Conservation (phyloP, 2,888 invertebrate genomes). For the Phragmatobia fuliginosa region DNA sequence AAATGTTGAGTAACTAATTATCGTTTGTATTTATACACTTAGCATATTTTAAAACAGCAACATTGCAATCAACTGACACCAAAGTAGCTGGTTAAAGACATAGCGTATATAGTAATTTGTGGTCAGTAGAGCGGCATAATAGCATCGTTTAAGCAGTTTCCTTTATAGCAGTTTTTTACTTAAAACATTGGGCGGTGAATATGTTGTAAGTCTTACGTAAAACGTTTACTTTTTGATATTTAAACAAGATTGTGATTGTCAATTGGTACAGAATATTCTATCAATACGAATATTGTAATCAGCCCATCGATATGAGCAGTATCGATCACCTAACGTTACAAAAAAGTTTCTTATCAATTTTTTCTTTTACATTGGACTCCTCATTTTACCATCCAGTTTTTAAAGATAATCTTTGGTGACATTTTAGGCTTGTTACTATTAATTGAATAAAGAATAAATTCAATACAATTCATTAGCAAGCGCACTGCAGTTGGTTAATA, state of each 20-base stretch:
- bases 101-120: slow-evolving; percentile 39
- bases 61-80: neutral
- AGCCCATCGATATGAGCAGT: neutral
- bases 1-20: neutral
- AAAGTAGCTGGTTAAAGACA: slow-evolving; percentile 35
- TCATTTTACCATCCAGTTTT: neutral
- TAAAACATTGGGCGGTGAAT: slow-evolving; percentile 41
- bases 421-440: too few species aligned
- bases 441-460: too few species aligned
- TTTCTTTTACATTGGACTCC: neutral
- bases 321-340: neutral
- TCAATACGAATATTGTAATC: neutral
- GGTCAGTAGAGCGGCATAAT: slow-evolving; percentile 44
- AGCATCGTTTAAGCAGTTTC: slow-evolving; percentile 38
- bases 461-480: too few species aligned
- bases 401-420: neutral
- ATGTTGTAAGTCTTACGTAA: slow-evolving; percentile 44
- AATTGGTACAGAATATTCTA: neutral
- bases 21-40: slow-evolving; percentile 11
- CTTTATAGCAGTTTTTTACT: slow-evolving; percentile 49
- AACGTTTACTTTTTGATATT: slow-evolving; percentile 30
- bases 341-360: neutral
- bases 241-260: slow-evolving; percentile 11
- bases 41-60: slow-evolving; percentile 31
- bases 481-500: too few species aligned